A percentile compares a stretch with the other conserved stretches of the same genome.
Evolutionary conservation across 2,888 invertebrate species (phyloP).

Genomic region (Toxonevra muliebris): DNA sequence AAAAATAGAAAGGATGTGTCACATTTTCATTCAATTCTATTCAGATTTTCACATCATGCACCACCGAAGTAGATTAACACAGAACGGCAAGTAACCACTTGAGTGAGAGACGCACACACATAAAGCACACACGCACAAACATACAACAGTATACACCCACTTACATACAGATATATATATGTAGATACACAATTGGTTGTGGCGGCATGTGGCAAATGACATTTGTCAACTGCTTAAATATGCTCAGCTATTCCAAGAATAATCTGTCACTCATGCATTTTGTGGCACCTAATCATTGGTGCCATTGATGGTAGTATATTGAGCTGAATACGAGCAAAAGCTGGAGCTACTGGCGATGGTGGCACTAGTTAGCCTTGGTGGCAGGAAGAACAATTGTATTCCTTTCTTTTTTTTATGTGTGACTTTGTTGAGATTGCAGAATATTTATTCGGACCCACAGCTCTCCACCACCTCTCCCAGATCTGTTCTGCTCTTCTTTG

Average conservation of each 20-base stretch:
- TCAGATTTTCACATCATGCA: conserved; percentile 3
- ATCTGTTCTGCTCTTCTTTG: no score
- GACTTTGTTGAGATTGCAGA: no score
- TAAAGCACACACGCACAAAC: not conserved
- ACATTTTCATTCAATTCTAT: not conserved
- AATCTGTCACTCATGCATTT: not conserved
- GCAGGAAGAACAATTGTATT: not conserved
- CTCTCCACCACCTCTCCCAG: no score
- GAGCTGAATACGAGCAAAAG: not conserved
- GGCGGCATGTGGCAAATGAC: not conserved
- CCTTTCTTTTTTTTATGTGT: no score
- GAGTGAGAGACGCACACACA: no score
- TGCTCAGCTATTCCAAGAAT: not conserved
- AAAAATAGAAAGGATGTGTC: not conserved
- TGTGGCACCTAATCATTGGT: not conserved
- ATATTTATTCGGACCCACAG: no score
- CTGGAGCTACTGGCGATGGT: not conserved
- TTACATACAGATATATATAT: not conserved
- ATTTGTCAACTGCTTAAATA: conserved; percentile 10
- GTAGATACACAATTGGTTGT: not conserved
- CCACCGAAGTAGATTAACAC: not conserved
- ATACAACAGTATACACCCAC: not conserved
- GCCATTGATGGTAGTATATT: not conserved
- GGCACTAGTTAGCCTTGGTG: not conserved
- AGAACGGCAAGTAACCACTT: not conserved